Evolutionary conservation across 2,113 vertebrate species (phyloP).

Genomic region (Peromyscus californicus): DNA sequence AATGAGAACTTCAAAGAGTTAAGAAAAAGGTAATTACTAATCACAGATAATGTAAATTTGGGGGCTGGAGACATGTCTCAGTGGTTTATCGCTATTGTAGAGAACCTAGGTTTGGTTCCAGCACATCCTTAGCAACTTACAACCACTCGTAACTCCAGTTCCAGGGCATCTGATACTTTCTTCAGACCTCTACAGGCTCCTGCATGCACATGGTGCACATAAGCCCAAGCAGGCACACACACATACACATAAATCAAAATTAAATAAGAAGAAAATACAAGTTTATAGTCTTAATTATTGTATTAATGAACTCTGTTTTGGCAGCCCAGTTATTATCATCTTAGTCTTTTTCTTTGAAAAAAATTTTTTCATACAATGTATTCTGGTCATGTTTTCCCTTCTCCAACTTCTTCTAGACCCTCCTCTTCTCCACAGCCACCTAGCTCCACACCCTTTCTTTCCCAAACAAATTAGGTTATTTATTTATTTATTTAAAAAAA

Average conservation of each 20-base stretch:
- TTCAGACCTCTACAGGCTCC: neutral
- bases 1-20: neutral
- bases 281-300: neutral
- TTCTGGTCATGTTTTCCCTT: neutral
- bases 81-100: neutral
- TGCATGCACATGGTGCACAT: neutral
- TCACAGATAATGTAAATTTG: neutral
- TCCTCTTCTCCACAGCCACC: neutral
- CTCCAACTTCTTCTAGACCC: neutral
- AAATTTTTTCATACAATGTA: neutral
- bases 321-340: neutral
- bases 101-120: neutral
- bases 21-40: neutral
- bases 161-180: neutral
- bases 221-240: neutral
- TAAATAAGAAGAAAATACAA: neutral
- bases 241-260: neutral
- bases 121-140: neutral
- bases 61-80: neutral
- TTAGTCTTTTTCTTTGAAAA: neutral
- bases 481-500: neutral
- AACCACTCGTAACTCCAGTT: neutral
- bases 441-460: neutral
- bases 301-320: slow-evolving; percentile 24
- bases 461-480: neutral